Percentiles rank a stretch among this genome's conserved stretches.
Conservation (phyloP, 92 coral and sea anemone species). For the Bergia puertoricense region DNA sequence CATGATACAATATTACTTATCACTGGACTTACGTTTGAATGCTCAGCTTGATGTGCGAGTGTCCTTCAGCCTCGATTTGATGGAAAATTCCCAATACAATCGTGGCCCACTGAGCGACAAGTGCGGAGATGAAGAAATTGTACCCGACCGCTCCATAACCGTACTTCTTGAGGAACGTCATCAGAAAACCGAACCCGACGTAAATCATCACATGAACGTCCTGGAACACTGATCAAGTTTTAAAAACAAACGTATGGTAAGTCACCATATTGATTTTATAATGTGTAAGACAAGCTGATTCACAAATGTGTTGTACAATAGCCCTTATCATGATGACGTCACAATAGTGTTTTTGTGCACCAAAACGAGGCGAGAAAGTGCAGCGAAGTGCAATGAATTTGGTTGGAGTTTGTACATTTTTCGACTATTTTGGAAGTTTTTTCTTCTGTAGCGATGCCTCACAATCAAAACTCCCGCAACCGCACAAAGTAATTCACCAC, state of each 20-base stretch:
- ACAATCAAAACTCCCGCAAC: too few species aligned
- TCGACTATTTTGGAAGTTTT: too few species aligned
- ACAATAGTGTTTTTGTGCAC: too few species aligned
- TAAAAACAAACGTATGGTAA: neutral
- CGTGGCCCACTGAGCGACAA: slow-evolving; percentile 76
- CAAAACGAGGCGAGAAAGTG: too few species aligned
- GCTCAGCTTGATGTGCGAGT: slow-evolving; percentile 45
- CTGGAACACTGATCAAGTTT: slow-evolving; percentile 61
- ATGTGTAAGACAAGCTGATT: too few species aligned
- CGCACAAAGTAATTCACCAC: too few species aligned
- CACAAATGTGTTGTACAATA: too few species aligned
- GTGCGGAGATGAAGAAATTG: slow-evolving; percentile 76
- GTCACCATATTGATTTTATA: too few species aligned
- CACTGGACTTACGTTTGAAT: slow-evolving; percentile 45
- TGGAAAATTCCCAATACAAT: slow-evolving; percentile 65
- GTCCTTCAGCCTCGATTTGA: slow-evolving; percentile 55
- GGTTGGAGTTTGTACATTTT: too few species aligned
- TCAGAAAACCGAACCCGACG: slow-evolving; percentile 78
- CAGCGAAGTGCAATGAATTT: too few species aligned
- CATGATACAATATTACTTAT: neutral
- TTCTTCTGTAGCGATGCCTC: too few species aligned
- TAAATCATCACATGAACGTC: slow-evolving; percentile 82
- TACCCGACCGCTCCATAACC: slow-evolving; percentile 75
- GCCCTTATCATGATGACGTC: too few species aligned
- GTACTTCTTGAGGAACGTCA: slow-evolving; percentile 76